Conservation (phyloP, 2,797 vertebrate genomes). For the Halcyon chelicuti region DNA sequence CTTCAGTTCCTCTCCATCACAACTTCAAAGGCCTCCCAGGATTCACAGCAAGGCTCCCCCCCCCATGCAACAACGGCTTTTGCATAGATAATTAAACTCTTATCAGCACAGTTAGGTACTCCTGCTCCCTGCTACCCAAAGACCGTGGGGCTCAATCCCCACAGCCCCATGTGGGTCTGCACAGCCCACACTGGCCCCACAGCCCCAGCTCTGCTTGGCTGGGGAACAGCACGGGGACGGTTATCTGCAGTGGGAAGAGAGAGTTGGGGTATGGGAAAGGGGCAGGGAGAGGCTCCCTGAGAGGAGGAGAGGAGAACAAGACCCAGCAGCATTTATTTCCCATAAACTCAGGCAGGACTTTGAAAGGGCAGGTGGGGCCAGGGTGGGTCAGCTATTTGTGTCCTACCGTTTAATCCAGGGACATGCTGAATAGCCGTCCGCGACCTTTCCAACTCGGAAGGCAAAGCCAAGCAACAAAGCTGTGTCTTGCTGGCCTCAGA, state of each 20-base stretch:
- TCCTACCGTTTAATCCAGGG: not conserved
- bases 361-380: not conserved
- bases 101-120: not conserved
- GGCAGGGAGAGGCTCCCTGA: not conserved
- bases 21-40: constrained; percentile 73
- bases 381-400: not conserved
- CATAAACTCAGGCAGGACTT: not conserved
- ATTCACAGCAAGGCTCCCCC: constrained; percentile 44
- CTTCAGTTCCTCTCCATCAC: constrained; percentile 60
- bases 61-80: constrained; percentile 27
- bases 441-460: not conserved
- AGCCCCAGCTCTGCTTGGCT: not conserved
- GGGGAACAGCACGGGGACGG: not conserved
- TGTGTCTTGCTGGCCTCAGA: not conserved
- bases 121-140: not conserved
- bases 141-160: not conserved
- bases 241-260: not conserved
- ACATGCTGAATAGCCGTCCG: not conserved
- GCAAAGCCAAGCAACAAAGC: not conserved
- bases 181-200: not conserved
- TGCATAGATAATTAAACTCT: constrained; percentile 63
- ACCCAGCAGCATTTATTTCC: not conserved
- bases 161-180: not conserved
- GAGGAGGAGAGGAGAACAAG: not conserved
- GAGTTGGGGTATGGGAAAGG: not conserved